These are phyloP conservation scores for Proisotoma minuta DNA, from an alignment of 2,888 invertebrate genomes.

Conservation along the genomic window DNA sequence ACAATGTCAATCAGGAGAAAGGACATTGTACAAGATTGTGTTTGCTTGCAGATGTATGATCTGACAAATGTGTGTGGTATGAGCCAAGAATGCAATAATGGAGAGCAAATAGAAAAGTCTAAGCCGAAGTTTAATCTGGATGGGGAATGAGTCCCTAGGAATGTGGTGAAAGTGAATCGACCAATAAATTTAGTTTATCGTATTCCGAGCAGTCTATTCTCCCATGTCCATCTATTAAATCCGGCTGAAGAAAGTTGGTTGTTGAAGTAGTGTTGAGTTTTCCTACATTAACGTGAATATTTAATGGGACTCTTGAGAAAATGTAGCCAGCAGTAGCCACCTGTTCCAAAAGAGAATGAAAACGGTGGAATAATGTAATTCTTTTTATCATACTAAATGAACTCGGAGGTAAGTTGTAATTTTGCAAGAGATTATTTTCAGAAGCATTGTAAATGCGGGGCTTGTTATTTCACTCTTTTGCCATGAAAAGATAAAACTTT, in stretches of 20 bases:
- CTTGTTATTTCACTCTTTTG: slow-evolving; percentile 1
- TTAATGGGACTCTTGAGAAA: slow-evolving; percentile 15
- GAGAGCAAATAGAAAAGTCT: no score
- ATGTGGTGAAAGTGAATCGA: not conserved
- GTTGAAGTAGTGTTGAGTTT: not conserved
- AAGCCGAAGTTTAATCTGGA: no score
- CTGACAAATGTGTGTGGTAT: no score
- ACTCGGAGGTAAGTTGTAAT: not conserved
- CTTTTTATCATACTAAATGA: slow-evolving; percentile 3
- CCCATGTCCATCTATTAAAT: no score
- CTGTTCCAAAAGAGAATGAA: not conserved
- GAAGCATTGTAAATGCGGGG: not conserved
- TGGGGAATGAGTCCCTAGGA: no score
- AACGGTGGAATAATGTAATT: not conserved
- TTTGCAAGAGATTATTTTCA: slow-evolving; percentile 1
- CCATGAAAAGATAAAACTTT: slow-evolving; percentile 9
- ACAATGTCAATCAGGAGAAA: no score
- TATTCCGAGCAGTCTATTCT: not conserved
- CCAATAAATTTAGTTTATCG: not conserved
- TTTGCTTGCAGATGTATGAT: no score
- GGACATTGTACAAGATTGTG: no score
- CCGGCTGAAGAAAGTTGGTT: no score
- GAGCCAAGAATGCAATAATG: no score
- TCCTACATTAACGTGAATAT: slow-evolving; percentile 7
- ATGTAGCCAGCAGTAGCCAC: slow-evolving; percentile 3